Evolutionary conservation across 1,140 invertebrate species (phyloP).

Genomic region (Mycetomoellerius zeteki): DNA sequence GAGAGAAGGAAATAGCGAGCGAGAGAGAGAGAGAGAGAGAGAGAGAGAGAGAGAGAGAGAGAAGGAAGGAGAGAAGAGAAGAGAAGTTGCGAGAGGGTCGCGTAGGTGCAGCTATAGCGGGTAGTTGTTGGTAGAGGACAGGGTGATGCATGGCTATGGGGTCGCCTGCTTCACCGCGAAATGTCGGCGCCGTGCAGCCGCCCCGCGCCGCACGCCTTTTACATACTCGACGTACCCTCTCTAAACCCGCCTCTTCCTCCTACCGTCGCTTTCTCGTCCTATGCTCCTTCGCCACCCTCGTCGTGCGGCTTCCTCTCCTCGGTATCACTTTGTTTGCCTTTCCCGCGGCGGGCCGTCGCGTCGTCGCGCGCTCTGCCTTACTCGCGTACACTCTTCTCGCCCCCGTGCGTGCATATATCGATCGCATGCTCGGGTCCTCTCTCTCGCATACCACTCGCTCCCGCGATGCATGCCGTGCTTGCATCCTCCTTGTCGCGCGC

Average conservation of each 20-base stretch:
- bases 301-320: constrained; percentile 53
- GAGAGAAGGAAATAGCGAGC: background rate
- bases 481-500: constrained; percentile 24
- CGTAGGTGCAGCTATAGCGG: constrained; percentile 63
- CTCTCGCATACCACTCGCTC: constrained; percentile 47
- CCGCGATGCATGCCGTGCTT: constrained; percentile 62
- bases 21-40: background rate
- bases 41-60: background rate
- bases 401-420: constrained; percentile 57
- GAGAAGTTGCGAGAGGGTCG: constrained; percentile 43
- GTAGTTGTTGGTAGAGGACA: constrained; percentile 77
- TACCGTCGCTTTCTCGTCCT: constrained; percentile 36
- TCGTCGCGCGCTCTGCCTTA: constrained; percentile 48
- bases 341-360: constrained; percentile 67
- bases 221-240: constrained; percentile 71
- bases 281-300: constrained; percentile 41
- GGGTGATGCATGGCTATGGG: constrained; percentile 80
- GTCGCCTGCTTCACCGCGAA: constrained; percentile 79
- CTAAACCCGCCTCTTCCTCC: constrained; percentile 32
- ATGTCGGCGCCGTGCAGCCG: constrained; percentile 78
- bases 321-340: constrained; percentile 76
- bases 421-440: constrained; percentile 39
- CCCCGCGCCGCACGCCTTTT: constrained; percentile 73
- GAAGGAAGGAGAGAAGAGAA: constrained; percentile 7
- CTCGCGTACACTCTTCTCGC: constrained; percentile 39